Conservation (phyloP, 2,113 vertebrate genomes). For the Chelonoidis abingdonii region DNA sequence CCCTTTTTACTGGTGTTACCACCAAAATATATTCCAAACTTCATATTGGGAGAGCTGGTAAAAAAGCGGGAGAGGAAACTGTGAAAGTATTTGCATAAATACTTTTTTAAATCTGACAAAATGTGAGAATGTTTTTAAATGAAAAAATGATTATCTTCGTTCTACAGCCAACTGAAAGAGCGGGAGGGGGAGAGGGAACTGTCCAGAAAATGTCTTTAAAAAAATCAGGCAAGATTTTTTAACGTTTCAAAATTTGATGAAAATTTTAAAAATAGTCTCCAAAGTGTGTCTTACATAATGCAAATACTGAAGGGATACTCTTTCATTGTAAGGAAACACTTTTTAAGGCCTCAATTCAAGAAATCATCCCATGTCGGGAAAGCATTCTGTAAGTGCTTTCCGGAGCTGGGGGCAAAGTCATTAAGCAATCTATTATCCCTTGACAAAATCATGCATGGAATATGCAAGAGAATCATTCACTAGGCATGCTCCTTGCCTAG, state of each 20-base stretch:
- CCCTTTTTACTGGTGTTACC: not conserved
- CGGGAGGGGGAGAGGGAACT: not conserved
- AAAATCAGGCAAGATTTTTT: too few species aligned
- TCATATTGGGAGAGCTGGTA: not conserved
- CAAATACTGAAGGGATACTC: not conserved
- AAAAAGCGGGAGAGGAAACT: not conserved
- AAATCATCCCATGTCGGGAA: not conserved
- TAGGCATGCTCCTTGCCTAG: not conserved
- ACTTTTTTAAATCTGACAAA: not conserved
- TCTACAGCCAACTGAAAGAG: not conserved
- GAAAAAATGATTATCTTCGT: not conserved
- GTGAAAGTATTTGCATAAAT: not conserved
- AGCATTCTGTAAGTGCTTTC: not conserved
- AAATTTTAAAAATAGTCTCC: not conserved
- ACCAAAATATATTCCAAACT: not conserved
- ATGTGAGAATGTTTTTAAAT: not conserved
- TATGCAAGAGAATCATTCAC: not conserved
- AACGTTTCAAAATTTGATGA: not conserved
- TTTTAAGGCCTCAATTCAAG: not conserved
- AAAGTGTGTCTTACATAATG: not conserved
- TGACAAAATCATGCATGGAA: rapidly evolving
- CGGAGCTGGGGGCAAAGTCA: rapidly evolving
- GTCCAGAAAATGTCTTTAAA: not conserved
- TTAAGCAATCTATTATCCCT: not conserved
- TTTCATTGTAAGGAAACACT: not conserved